Evolutionary conservation across 1,140 invertebrate genomes (phyloP).

Genomic region (Cephus cinctus): DNA sequence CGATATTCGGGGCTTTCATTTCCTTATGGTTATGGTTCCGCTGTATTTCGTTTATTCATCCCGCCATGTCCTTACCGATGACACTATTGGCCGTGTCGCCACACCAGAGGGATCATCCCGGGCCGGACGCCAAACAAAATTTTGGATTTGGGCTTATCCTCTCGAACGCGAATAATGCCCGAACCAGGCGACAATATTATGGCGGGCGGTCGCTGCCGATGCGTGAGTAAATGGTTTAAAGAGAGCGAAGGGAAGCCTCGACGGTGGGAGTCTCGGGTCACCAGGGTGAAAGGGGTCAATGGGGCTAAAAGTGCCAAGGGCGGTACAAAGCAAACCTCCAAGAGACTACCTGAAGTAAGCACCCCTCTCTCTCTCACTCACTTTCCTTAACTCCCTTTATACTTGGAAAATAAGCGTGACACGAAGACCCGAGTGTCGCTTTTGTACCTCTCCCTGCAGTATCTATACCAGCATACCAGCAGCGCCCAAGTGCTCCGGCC

Average conservation of each 20-base stretch:
- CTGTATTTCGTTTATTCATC: no score
- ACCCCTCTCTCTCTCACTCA: no score
- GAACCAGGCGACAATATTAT: slow-evolving; percentile 51
- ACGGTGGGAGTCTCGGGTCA: slow-evolving; percentile 16
- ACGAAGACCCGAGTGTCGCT: no score
- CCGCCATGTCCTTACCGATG: no score
- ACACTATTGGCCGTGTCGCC: no score
- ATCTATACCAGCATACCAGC: no score
- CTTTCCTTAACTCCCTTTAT: no score
- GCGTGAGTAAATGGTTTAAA: slow-evolving; percentile 51
- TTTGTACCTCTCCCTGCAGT: no score
- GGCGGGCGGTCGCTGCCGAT: slow-evolving; percentile 40
- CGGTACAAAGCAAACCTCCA: not conserved
- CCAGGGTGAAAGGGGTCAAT: slow-evolving; percentile 8
- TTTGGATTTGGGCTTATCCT: not conserved
- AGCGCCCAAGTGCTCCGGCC: no score
- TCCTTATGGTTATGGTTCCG: no score
- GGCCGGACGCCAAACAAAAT: not conserved
- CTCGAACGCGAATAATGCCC: slow-evolving; percentile 15
- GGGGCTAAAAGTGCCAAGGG: not conserved
- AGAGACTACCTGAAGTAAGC: slow-evolving; percentile 5
- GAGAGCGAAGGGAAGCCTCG: slow-evolving; percentile 13
- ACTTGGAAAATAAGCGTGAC: no score
- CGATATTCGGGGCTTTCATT: no score
- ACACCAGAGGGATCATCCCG: not conserved